Evolutionary conservation across 1,140 invertebrate genomes (phyloP), one percentile per base, ranked within the genome.

Genomic region (Akabosia matsudoensis): DNA sequence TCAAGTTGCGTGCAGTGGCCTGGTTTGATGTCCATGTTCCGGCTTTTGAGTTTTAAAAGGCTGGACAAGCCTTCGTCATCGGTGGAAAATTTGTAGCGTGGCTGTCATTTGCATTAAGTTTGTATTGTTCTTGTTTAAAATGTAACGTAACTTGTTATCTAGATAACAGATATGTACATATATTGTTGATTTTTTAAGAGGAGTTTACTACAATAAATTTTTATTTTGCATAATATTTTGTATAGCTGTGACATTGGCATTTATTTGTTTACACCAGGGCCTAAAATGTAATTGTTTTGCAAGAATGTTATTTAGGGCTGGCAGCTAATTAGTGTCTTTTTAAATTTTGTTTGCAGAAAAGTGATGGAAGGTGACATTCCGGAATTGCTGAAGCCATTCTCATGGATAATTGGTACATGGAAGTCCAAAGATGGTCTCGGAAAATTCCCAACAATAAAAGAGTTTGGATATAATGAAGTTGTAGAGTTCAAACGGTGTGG

Each of bases 321-420:
- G 18, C 37, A 7, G 7, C 37, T 45, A 45, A 45, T 7, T 45
- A 45, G 37, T 7, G 18, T 45, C 18, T 45, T 10, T 45, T 45
- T 45, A 10, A 45, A 45, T 45, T 45, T 45, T 18, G 7, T 56
- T 56, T 56, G 3, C 54, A 16, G 54, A 56, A 45, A 7, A 10
- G 18, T 28, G 28, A 74, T 76, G 61, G 79, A 77, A 33, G 76
- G 76, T n/a, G 73, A 78, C 31, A 74, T 74, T 0, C 83, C 85
- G 26, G 85, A 87, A 73, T 84, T 85, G 56, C 26, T 90, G 4
- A 85, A 85, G 74, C 85, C 88, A 4, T 80, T 90, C 70, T 82
- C 84, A 1, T 90, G 89, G 88, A 82, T 90, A n/a, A 82, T 88
- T 70, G 90, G 90, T 3, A 88, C 83, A 70, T 91, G 90, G 90